Conservation (phyloP, 2,797 vertebrate genomes). For the Myotis planiceps region DNA sequence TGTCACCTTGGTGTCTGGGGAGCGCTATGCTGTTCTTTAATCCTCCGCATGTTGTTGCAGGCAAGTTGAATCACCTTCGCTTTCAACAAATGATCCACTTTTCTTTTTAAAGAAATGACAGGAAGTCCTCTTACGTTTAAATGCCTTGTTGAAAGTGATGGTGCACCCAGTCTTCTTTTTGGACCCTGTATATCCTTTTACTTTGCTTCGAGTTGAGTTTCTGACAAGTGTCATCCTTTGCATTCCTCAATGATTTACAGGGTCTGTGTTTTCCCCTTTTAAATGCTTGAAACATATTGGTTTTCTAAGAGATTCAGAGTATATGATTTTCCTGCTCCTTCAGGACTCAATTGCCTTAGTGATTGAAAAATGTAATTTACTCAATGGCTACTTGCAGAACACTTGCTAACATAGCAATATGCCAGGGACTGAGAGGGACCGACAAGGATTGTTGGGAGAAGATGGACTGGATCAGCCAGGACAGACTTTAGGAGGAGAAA, state of each 20-base stretch:
- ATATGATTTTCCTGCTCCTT: neutral
- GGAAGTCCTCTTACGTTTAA: neutral
- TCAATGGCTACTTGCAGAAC: neutral
- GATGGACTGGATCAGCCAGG: neutral
- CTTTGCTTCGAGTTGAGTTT: slow-evolving; percentile 38
- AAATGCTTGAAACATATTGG: neutral
- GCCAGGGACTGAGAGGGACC: neutral
- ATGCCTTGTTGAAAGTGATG: neutral
- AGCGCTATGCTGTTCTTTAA: neutral
- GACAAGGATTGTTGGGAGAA: neutral
- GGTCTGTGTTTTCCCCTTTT: neutral
- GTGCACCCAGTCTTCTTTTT: neutral
- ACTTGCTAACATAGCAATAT: neutral
- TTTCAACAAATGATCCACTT: slow-evolving; percentile 19
- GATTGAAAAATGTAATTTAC: neutral
- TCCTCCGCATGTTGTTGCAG: neutral
- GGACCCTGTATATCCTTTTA: neutral
- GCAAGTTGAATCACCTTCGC: slow-evolving; percentile 13
- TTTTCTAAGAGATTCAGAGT: neutral
- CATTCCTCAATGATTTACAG: neutral
- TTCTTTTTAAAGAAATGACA: neutral
- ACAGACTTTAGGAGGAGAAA: neutral
- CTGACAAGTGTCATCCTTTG: neutral
- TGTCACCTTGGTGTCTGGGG: neutral
- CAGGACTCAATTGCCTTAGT: neutral